Evolutionary conservation across 1,140 invertebrate genomes (phyloP), one percentile per base, ranked within the genome.

Genomic region (Drosophila tropicalis): DNA sequence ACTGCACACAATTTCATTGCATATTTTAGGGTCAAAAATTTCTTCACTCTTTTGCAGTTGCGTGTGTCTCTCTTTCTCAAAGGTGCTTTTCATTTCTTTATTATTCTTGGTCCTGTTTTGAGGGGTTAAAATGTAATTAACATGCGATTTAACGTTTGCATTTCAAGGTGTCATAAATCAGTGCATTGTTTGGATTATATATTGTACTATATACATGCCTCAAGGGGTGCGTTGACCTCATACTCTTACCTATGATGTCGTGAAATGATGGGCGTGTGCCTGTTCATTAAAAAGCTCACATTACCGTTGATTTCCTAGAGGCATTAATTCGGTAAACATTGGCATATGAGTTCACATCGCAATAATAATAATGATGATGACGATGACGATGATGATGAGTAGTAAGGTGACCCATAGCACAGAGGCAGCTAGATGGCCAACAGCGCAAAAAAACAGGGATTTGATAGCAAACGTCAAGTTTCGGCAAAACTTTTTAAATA

Each of bases 111-210:
- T 22, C 3, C 29, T 34, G 15, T 56, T 57, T 58, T 39, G n/a
- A 3, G 29, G 13, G 61, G 40, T 13, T 39, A 62, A 69, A 83
- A 65, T 67, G 76, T 79, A 83, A 83, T 83, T 83, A 83, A 76
- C 72, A 79, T 83, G 81, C 80, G 76, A 82, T 83, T 83, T 76
- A 61, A 55, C 63, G 74, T 75, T 83, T 65, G 74, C 72, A 83
- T 76, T 72, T 67, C 51, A 70, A 82, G 69, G 71, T 83, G 81
- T 76, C 76, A 76, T 79, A 83, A 83, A 83, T 83, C 80, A 81
- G 71, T 62, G 75, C 80, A 82, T 81, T 83, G 79, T 82, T 70
- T 81, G 67, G 32, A 36, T 41, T 67, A 25, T 22, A 64, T 29
- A 25, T 61, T 41, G 44, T 39, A 51, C 32, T 29, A 7, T 15